Conservation (phyloP, 2,888 invertebrate species). For the Lasioglossum malachurum region DNA sequence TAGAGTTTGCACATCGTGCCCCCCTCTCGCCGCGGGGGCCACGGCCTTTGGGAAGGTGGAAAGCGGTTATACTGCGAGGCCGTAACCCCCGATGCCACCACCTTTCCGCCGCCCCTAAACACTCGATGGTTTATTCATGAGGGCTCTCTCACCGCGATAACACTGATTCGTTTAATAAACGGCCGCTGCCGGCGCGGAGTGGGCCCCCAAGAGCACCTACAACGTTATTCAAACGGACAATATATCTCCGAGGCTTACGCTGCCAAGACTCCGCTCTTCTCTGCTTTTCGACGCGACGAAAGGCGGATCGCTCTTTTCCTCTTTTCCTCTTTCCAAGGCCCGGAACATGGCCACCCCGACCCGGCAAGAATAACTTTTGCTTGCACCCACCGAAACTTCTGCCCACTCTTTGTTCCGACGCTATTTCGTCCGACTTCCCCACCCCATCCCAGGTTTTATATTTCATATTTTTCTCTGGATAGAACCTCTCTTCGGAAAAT, state of each 20-base stretch:
- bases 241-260: constrained; percentile 81
- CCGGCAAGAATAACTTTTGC: constrained; percentile 43
- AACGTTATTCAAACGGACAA: constrained; percentile 82
- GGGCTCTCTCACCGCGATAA: constrained; percentile 83
- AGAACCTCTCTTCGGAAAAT: background rate
- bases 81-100: constrained; percentile 72
- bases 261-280: constrained; percentile 76
- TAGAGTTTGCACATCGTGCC: constrained; percentile 65
- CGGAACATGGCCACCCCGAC: background rate
- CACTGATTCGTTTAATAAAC: constrained; percentile 85
- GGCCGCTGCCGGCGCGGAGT: constrained; percentile 73
- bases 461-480: background rate
- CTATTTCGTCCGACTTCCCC: background rate
- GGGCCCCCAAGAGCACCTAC: constrained; percentile 67
- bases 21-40: constrained; percentile 15
- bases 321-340: constrained; percentile 54
- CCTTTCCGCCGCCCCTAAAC: constrained; percentile 78
- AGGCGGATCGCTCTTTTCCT: constrained; percentile 54
- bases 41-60: constrained; percentile 54
- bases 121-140: constrained; percentile 85
- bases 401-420: constrained; percentile 10
- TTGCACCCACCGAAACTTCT: background rate
- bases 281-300: constrained; percentile 48
- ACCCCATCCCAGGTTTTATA: background rate
- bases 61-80: constrained; percentile 65